Evolutionary conservation across 2,797 vertebrate species (phyloP).

Genomic region (Morus bassanus): DNA sequence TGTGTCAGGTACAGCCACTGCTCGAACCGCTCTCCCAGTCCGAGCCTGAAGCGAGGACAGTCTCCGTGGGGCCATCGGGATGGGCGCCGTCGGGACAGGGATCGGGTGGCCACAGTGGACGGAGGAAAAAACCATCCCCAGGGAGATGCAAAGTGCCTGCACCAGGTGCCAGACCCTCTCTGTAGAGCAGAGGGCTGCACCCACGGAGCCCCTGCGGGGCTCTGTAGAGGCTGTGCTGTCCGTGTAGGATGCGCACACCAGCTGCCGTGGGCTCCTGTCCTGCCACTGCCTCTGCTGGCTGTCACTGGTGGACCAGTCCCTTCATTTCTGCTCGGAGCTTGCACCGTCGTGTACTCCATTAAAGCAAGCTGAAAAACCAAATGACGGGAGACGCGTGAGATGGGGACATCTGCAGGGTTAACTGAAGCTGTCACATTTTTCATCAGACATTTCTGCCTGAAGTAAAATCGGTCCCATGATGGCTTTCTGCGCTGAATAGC

Average conservation of each 20-base stretch:
- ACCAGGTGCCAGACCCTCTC: neutral
- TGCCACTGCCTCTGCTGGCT: neutral
- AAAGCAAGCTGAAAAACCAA: neutral
- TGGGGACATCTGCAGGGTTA: neutral
- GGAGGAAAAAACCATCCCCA: neutral
- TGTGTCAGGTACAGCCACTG: neutral
- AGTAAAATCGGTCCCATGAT: neutral
- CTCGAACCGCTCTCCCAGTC: neutral
- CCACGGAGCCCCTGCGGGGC: neutral
- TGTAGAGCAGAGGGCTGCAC: neutral
- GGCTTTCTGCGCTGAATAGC: neutral
- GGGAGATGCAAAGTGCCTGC: neutral
- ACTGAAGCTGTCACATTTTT: neutral
- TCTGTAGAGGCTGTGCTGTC: neutral
- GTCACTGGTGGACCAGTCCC: neutral
- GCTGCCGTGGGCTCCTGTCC: neutral
- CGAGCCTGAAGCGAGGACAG: neutral
- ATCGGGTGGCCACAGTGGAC: neutral
- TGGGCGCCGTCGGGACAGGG: neutral
- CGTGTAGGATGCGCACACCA: too few species aligned
- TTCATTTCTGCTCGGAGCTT: neutral
- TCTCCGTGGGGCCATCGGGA: neutral
- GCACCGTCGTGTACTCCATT: accelerated
- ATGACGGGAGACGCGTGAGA: neutral
- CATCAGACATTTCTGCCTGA: neutral